Percentiles rank a stretch among this genome's conserved stretches.
phyloP scores from a whole-genome alignment of 2,888 invertebrate species.

The Coelinius sp. region DNA sequence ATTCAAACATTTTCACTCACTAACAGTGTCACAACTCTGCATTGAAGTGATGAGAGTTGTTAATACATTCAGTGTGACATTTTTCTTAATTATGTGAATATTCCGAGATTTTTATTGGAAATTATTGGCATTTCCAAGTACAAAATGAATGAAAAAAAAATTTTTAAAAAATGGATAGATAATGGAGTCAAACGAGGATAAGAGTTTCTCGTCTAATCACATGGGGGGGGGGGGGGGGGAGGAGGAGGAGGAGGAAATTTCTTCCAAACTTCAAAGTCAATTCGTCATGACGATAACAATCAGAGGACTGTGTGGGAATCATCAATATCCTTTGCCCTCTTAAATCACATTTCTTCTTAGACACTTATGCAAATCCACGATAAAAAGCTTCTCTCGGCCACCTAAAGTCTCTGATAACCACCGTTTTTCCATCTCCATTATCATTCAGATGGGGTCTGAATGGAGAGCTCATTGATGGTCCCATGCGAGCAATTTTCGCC shows the following conservation, averaged over 20 bases:
- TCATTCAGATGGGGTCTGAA: not conserved
- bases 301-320: not conserved
- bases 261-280: not conserved
- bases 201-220: not conserved
- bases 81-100: no score
- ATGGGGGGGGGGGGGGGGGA: not conserved
- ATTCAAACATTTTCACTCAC: no score
- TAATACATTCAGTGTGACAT: no score
- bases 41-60: no score
- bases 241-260: not conserved
- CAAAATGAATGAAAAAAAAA: no score
- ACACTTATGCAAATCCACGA: conserved; percentile 22
- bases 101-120: no score
- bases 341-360: conserved; percentile 16
- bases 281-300: conserved; percentile 23
- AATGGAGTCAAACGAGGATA: not conserved
- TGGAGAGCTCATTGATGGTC: conserved; percentile 1
- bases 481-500: conserved; percentile 2
- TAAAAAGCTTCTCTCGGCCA: not conserved
- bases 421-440: conserved; percentile 15
- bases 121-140: no score
- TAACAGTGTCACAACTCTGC: no score
- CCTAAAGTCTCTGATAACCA: conserved; percentile 16
- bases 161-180: not conserved
- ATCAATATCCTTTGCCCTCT: conserved; percentile 13